Percentiles rank a stretch among this genome's conserved stretches.
Conservation (phyloP, 2,888 invertebrate species). For the Rhamnusium bicolor region DNA sequence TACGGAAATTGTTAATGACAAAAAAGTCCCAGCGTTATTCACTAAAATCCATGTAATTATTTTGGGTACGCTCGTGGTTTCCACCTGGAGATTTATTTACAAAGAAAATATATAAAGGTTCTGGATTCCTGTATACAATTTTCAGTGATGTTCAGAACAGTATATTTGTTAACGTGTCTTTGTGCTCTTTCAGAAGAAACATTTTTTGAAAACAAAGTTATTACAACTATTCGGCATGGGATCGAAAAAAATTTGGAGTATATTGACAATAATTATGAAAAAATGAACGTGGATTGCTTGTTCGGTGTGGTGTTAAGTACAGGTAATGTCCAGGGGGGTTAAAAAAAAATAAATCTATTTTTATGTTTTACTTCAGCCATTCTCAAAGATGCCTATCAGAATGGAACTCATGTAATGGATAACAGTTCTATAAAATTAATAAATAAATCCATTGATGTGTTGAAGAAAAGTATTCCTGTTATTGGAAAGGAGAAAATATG, state of each 20-base stretch:
- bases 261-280: slow-evolving; percentile 51
- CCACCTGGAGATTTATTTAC: background rate
- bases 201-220: slow-evolving; percentile 47
- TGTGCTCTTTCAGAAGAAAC: slow-evolving; percentile 11
- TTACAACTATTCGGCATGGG: slow-evolving; percentile 51
- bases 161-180: slow-evolving; percentile 30
- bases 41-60: background rate
- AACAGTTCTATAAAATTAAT: slow-evolving; percentile 43
- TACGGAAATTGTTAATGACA: no score
- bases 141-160: slow-evolving; percentile 37
- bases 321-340: slow-evolving; percentile 46
- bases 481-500: slow-evolving; percentile 36
- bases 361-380: slow-evolving; percentile 47
- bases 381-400: slow-evolving; percentile 49
- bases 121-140: background rate
- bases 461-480: slow-evolving; percentile 43
- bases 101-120: slow-evolving; percentile 17
- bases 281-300: slow-evolving; percentile 58
- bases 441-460: slow-evolving; percentile 42
- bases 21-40: background rate
- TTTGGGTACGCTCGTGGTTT: background rate
- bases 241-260: slow-evolving; percentile 54
- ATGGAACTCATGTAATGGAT: slow-evolving; percentile 54
- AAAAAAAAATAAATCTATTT: no score
- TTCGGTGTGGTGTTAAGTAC: slow-evolving; percentile 57